Evolutionary conservation across 2,888 invertebrate genomes (phyloP), one percentile per base, ranked within the genome.

Genomic region (Andrena trimmerana): DNA sequence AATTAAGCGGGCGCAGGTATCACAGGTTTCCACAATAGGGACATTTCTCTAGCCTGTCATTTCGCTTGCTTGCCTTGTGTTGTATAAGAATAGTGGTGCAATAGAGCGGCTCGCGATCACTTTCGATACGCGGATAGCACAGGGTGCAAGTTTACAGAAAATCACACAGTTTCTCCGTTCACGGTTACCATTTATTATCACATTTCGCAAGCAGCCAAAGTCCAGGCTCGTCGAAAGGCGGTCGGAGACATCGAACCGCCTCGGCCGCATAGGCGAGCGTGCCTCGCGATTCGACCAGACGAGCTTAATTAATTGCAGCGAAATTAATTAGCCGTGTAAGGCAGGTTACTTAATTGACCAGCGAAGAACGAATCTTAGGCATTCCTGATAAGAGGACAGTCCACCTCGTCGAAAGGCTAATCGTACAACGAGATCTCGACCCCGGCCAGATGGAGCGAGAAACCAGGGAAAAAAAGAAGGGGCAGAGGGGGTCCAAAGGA

Each of bases 251-350:
- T 65, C 52, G 52, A 72, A 27, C 57, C 10, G 24, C 42, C 42
- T 57, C 57, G 57, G 20, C 27, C 65, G 36, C 27, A 29, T 48
- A n/a, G 36, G 57, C 76, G 63, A 29, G 59, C 33, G 79, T 48
- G 66, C 65, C 75, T 74, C 62, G 71, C 78, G 73, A 81, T 77
- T 66, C 77, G 29, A 76, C 81, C 33, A 66, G 83, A 81, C 60
- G 79, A 33, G 73, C 63, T 74, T 87, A 89, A 88, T 88, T 88
- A 88, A 88, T 88, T 89, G 69, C 87, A n/a, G 63, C 67, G 69
- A 88, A 88, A 88, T 88, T 89, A 88, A 88, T 88, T 88, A 89
- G 73, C 78, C 82, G 83, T 81, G 84, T 86, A 84, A 87, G 75
- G 89, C 82, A 65, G 80, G 84, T 89, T 84, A 84, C 84, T 87